Percentiles rank a stretch among this genome's conserved stretches.
These are phyloP conservation scores for Eumaeus atala DNA, from an alignment of 1,140 invertebrate species.

Conservation along the genomic window DNA sequence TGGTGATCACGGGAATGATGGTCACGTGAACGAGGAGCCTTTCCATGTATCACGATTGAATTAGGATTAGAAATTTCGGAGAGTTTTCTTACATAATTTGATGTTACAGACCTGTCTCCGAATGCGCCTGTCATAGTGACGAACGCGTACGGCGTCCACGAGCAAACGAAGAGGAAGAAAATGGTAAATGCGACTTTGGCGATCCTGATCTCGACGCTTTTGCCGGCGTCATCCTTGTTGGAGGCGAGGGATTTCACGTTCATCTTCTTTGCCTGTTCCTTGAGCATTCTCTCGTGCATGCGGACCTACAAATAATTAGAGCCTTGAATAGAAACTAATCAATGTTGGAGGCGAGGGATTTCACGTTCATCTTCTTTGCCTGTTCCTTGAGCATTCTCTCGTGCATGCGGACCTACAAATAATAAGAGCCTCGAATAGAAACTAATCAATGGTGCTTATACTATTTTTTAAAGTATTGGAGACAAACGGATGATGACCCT, in stretches of 20 bases:
- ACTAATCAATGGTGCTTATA: constrained; percentile 81
- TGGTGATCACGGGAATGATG: no score
- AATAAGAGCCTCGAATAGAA: no score
- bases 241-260: constrained; percentile 84
- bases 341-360: constrained; percentile 81
- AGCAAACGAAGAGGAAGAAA: constrained; percentile 82
- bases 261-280: constrained; percentile 87
- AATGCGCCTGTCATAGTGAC: constrained; percentile 83
- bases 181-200: constrained; percentile 86
- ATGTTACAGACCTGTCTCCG: constrained; percentile 76
- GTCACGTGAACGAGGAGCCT: no score
- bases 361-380: constrained; percentile 89
- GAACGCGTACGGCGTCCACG: constrained; percentile 85
- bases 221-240: constrained; percentile 79
- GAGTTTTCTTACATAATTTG: no score
- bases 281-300: constrained; percentile 85
- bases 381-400: constrained; percentile 86
- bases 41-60: no score
- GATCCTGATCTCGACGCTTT: constrained; percentile 82
- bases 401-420: constrained; percentile 77
- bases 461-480: no score
- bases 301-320: constrained; percentile 67
- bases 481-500: no score
- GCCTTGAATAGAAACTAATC: constrained; percentile 61
- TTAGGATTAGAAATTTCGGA: no score